These are phyloP conservation scores for Pterophyllum scalare DNA, from an alignment of 2,113 vertebrate species.

Conservation along the genomic window DNA sequence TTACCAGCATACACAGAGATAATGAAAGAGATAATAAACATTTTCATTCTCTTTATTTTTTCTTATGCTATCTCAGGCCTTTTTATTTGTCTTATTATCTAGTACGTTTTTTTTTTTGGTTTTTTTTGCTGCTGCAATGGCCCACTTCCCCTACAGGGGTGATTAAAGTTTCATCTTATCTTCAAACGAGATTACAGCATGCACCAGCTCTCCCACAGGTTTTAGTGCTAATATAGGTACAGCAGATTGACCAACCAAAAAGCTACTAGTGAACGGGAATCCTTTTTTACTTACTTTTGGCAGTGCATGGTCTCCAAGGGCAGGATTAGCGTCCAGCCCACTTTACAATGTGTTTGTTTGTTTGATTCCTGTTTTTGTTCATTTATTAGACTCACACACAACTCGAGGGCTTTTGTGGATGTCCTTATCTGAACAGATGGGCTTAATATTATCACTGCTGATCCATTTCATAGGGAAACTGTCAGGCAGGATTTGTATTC, in stretches of 20 bases:
- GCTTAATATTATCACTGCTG: conserved; percentile 8
- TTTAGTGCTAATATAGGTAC: conserved; percentile 2
- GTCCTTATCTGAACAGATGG: conserved; percentile 16
- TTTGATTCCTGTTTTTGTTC: not conserved
- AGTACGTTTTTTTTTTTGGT: not conserved
- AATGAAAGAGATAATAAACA: not conserved
- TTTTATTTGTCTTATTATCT: conserved; percentile 24
- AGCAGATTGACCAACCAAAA: conserved; percentile 9
- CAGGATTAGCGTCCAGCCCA: not conserved
- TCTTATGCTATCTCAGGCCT: not conserved
- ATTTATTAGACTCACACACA: not conserved
- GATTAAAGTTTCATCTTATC: conserved; percentile 46
- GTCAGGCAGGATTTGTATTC: not conserved
- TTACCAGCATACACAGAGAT: not conserved
- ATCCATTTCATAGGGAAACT: conserved; percentile 4
- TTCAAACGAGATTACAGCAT: conserved; percentile 31
- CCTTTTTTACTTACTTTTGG: not conserved
- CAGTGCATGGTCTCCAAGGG: not conserved
- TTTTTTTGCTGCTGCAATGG: not conserved
- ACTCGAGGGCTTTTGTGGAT: conserved; percentile 2
- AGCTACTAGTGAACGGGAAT: not conserved
- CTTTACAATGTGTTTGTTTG: not conserved
- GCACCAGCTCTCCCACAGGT: conserved; percentile 19
- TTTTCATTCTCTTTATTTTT: not conserved
- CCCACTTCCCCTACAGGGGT: not conserved